Base-by-base conservation (phyloP, 2,888 invertebrate genomes). In the Agonum fuliginosum region DNA sequence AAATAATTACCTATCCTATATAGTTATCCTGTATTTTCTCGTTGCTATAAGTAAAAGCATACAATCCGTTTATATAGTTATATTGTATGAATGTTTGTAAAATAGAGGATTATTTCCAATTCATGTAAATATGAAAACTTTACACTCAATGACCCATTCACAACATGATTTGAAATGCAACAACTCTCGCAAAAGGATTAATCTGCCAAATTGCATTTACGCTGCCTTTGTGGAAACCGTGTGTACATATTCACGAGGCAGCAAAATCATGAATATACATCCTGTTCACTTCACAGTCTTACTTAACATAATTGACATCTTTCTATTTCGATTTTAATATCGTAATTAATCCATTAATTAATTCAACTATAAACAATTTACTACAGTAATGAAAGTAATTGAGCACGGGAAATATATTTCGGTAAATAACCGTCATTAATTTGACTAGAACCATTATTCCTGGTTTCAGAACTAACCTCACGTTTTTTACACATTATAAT, bases 331-430 rank as follows among this genome's bases (percentile, higher is more conserved):
- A 71, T 46, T 48, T 48, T 51, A 71, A 48, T 51, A 46, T 30
- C 51, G 51, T 71, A 51, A 71, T 71, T 48, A 71, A 30, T 71
- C 30, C 46, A 20, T 46, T 43, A 46, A 34, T 62, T 62, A 14
- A 34, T 27, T 62, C 58, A 30, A 30, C 30, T 12, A 62, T 4
- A 67, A 41, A 67, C 41, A 41, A 67, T 41, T 37, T 67, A 67
- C 12, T n/a, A 5, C 67, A 10, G n/a, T 67, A 67, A 41, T 67
- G 67, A 67, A 67, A 20, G 67, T 67, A 67, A 67, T 67, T 67
- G 19, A 19, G 22, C 22, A 10, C n/a, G 22, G 4, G 22, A 8
- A 41, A 67, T 41, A 37, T 12, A 67, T 67, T 67, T 37, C n/a
- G 22, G 30, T 37, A 20, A 24, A 12, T 8, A 67, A 41, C 37